phyloP scores from a whole-genome alignment of 2,113 vertebrate genomes.

The Colaptes auratus region DNA sequence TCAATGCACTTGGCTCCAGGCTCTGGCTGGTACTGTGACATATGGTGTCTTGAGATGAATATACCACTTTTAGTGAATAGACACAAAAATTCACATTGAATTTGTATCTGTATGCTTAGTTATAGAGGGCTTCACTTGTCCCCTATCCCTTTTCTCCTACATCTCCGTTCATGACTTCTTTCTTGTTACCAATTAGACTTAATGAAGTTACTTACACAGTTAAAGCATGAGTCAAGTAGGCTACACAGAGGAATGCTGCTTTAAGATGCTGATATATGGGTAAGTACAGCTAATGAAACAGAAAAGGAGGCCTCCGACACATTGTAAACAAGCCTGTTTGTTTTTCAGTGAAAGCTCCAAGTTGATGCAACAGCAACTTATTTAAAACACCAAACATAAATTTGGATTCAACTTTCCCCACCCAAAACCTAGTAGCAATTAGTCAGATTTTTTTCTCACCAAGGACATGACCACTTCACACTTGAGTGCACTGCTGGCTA shows the following conservation, averaged over 20 bases:
- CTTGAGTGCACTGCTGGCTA: background rate
- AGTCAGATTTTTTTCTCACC: background rate
- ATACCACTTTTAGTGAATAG: background rate
- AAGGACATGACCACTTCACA: background rate
- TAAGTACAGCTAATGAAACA: background rate
- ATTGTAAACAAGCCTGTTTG: constrained; percentile 35
- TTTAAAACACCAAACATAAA: background rate
- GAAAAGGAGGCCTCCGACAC: constrained; percentile 9
- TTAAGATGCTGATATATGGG: background rate
- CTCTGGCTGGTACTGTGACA: background rate
- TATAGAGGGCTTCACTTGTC: background rate
- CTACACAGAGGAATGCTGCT: background rate
- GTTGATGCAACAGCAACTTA: constrained; percentile 31
- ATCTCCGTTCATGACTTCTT: background rate
- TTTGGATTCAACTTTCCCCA: background rate
- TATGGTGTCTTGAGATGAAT: background rate
- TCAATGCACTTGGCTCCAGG: fast-evolving
- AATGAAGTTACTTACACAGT: background rate
- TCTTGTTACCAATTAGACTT: background rate
- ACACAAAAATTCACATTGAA: background rate
- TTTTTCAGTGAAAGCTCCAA: constrained; percentile 1
- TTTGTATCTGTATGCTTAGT: fast-evolving
- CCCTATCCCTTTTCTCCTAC: background rate
- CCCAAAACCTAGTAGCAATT: background rate
- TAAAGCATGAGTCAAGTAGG: background rate